Evolutionary conservation across 2,888 invertebrate genomes (phyloP), one percentile per base, ranked within the genome.

Genomic region (Dasypogon diadema): DNA sequence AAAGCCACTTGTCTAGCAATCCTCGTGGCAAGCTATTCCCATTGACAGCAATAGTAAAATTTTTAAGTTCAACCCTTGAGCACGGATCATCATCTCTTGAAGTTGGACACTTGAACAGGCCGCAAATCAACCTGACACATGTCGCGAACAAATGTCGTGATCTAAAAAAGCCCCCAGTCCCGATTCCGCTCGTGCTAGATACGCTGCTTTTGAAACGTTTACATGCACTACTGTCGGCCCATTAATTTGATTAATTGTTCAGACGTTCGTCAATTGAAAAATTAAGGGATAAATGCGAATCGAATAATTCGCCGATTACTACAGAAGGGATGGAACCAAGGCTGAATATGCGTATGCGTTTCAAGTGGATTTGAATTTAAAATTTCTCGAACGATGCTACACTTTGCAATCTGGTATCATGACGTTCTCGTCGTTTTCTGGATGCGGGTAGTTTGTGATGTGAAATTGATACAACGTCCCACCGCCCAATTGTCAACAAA

Each of bases 221-320:
- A 51, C 16, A 51, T 18, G 42, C 22, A 30, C 8, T 42, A 58
- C 68, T 21, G 58, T 22, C 22, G 8, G 42, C 65, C 75, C 77
- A 75, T 77, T 78, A 75, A 78, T 75, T 77, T 78, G 65, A 77
- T 76, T 77, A 75, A 77, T 75, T 77, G 75, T 65, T 74, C 74
- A 56, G 65, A 77, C 68, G 68, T 46, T 48, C 74, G 77, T 56
- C 76, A 75, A 76, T 74, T 74, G 75, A 73, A 77, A 72, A 77
- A 56, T 75, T 60, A 77, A 75, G 51, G 54, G 75, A 75, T 75
- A 70, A 75, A 73, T 56, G 37, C 70, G 70, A 30, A 70, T 34
- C 74, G 75, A 70, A 77, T 77, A 74, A 77, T 77, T 74, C 74
- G 58, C 55, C 58, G 58, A 58, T 76, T 74, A 70, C 60, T 26